These are phyloP conservation scores for Sphyrna mokarran DNA, from an alignment of 2,113 vertebrate genomes.

Conservation along the genomic window DNA sequence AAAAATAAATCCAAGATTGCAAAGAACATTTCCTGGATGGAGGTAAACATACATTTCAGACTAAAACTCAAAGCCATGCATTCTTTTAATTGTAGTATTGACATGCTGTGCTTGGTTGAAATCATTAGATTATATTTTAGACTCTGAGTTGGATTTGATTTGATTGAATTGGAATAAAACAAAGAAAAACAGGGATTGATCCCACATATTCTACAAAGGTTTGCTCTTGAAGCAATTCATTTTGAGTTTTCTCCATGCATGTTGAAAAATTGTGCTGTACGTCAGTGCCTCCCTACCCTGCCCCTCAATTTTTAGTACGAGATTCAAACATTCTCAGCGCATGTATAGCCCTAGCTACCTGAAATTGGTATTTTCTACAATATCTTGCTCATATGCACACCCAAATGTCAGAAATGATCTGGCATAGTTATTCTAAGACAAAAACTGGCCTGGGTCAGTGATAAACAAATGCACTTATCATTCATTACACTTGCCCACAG, in stretches of 20 bases:
- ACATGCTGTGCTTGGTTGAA: no score
- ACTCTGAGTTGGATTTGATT: no score
- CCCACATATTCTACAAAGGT: neutral
- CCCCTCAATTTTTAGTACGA: neutral
- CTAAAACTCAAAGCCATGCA: neutral
- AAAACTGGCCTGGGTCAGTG: neutral
- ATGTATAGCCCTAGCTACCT: no score
- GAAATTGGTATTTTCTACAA: no score
- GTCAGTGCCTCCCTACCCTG: neutral
- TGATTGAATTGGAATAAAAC: no score
- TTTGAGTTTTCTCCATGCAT: neutral
- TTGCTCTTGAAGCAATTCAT: neutral
- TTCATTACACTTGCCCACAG: neutral
- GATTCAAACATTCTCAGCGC: neutral
- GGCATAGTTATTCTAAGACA: neutral
- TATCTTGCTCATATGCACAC: neutral
- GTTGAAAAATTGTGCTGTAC: neutral
- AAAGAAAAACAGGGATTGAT: neutral
- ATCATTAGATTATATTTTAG: no score
- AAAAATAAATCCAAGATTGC: neutral
- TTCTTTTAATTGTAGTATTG: neutral
- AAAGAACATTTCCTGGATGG: neutral
- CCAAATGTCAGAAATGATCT: neutral
- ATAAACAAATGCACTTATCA: neutral
- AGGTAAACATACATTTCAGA: neutral